These are phyloP conservation scores for Merluccius polli DNA, from an alignment of 2,797 vertebrate species.

Conservation along the genomic window DNA sequence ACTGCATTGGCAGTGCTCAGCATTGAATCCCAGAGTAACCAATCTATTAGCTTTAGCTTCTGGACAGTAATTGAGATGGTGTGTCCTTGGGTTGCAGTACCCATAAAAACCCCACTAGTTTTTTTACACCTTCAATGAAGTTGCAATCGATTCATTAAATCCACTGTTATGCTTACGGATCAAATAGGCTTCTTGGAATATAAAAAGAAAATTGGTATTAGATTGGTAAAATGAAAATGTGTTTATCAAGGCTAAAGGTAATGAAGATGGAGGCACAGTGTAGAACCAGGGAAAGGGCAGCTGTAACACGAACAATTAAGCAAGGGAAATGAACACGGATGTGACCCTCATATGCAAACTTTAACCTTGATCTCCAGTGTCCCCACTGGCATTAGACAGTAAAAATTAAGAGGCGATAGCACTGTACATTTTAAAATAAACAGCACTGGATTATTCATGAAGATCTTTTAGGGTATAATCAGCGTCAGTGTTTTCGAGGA, in stretches of 20 bases:
- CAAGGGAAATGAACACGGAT: not conserved
- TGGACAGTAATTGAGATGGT: not conserved
- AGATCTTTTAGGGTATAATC: not conserved
- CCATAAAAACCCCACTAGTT: not conserved
- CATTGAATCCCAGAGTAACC: not conserved
- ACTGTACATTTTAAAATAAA: not conserved
- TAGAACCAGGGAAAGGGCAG: not conserved
- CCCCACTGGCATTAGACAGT: not conserved
- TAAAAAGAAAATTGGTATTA: no score
- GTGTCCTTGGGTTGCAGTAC: not conserved
- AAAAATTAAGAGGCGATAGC: not conserved
- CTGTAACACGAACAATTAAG: not conserved
- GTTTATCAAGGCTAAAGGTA: not conserved
- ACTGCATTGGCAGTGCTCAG: not conserved
- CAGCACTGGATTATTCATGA: conserved; percentile 3
- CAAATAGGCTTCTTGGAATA: not conserved
- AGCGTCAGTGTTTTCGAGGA: not conserved
- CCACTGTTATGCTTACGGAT: not conserved
- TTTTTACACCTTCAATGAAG: not conserved
- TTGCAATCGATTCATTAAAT: not conserved
- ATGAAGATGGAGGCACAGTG: not conserved
- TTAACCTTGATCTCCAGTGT: not conserved
- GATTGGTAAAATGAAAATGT: not conserved
- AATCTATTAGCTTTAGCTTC: not conserved
- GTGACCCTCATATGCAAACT: not conserved